phyloP scores from a whole-genome alignment of 1,140 invertebrate species.

The Diabrotica virgifera region DNA sequence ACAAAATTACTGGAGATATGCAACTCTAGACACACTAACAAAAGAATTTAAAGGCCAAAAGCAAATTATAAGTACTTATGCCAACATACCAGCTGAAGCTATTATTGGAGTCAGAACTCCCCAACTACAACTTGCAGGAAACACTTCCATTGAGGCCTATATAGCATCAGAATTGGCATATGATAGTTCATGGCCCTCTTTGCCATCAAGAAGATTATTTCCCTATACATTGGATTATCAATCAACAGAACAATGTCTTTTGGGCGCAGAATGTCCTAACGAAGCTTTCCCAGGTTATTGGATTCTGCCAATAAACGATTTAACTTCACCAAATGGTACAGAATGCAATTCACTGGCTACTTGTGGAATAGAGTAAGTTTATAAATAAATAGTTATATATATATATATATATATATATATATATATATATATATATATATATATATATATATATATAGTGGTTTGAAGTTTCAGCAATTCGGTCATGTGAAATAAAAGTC shows the following conservation, averaged over 20 bases:
- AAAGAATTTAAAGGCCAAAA: slow-evolving; percentile 39
- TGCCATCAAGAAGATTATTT: slow-evolving; percentile 46
- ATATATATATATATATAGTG: too few species aligned
- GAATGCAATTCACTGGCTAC: slow-evolving; percentile 61
- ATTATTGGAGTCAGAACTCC: slow-evolving; percentile 37
- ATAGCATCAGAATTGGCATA: slow-evolving; percentile 54
- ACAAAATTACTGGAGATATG: slow-evolving; percentile 42
- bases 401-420: too few species aligned
- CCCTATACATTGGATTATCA: slow-evolving; percentile 69
- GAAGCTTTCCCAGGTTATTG: slow-evolving; percentile 60
- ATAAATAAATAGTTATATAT: too few species aligned
- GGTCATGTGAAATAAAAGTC: too few species aligned
- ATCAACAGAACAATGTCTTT: slow-evolving; percentile 60
- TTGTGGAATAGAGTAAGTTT: slow-evolving; percentile 54
- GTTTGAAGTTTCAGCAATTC: too few species aligned
- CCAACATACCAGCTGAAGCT: slow-evolving; percentile 34
- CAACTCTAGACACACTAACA: slow-evolving; percentile 22
- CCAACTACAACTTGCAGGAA: slow-evolving; percentile 36
- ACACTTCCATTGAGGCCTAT: slow-evolving; percentile 56
- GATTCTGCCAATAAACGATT: slow-evolving; percentile 63
- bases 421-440: too few species aligned
- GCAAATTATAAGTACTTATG: slow-evolving; percentile 36
- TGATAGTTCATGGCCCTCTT: slow-evolving; percentile 64
- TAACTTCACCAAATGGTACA: slow-evolving; percentile 50
- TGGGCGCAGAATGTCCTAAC: slow-evolving; percentile 58